Evolutionary conservation across 2,888 invertebrate species (phyloP).

Genomic region (Osmoderma eremita): DNA sequence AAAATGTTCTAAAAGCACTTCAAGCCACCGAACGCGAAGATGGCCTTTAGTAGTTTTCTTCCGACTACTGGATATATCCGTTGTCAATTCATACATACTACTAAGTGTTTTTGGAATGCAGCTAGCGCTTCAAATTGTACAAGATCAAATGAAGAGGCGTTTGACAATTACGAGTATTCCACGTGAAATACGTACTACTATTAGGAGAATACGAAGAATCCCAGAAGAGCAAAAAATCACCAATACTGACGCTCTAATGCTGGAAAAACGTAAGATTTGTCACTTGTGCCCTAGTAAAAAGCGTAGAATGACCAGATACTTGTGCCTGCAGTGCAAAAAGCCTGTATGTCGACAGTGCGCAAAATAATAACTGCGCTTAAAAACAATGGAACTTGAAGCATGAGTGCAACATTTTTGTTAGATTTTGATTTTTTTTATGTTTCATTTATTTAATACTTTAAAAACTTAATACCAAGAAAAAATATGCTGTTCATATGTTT

Average conservation of each 20-base stretch:
- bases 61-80: conserved; percentile 49
- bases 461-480: no score
- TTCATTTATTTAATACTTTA: neutral
- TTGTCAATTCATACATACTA: conserved; percentile 45
- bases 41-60: conserved; percentile 51
- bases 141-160: neutral
- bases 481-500: no score
- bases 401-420: neutral
- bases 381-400: conserved; percentile 1
- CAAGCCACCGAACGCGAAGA: conserved; percentile 48
- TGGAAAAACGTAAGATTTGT: neutral
- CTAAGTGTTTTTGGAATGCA: neutral
- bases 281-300: neutral
- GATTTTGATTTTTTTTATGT: conserved; percentile 4
- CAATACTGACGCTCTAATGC: neutral
- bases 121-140: neutral
- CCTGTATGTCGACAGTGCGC: conserved; percentile 8
- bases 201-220: neutral
- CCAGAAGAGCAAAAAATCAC: neutral
- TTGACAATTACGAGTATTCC: neutral
- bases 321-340: conserved; percentile 11
- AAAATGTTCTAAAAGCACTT: conserved; percentile 34
- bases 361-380: conserved; percentile 7
- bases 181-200: neutral
- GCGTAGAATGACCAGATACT: conserved; percentile 3